Percentiles rank a stretch among this genome's conserved stretches.
phyloP scores from a whole-genome alignment of 2,797 vertebrate species.

The Gymnoscopelus microlampas region DNA sequence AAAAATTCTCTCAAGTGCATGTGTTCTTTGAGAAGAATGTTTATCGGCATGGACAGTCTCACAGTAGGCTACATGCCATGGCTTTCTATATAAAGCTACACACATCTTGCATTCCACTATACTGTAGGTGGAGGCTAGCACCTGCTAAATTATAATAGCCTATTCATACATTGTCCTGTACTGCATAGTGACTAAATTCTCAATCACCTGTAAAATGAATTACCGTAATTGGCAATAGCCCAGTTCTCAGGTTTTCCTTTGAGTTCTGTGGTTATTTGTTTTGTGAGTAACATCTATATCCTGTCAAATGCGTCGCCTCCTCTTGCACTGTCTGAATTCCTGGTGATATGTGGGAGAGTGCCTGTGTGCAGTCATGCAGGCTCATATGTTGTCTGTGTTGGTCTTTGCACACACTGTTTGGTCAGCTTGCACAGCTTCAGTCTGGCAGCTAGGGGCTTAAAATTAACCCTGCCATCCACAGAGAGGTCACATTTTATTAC shows the following conservation, averaged over 20 bases:
- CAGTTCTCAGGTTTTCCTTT: neutral
- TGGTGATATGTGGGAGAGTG: conserved; percentile 48
- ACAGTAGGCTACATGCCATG: neutral
- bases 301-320: conserved; percentile 28
- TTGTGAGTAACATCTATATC: conserved; percentile 19
- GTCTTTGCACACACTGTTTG: conserved; percentile 36
- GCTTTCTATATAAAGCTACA: conserved; percentile 10
- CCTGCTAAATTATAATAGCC: conserved; percentile 11
- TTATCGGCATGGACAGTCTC: conserved; percentile 16
- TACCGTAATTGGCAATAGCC: neutral
- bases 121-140: neutral
- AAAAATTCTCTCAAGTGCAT: conserved; percentile 25
- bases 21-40: conserved; percentile 44
- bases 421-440: conserved; percentile 15
- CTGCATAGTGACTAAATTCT: neutral
- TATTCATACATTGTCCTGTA: neutral
- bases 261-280: conserved; percentile 6
- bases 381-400: conserved; percentile 39
- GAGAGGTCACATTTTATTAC: conserved; percentile 23
- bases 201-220: neutral
- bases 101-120: conserved; percentile 1
- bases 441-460: conserved; percentile 17
- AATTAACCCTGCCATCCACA: conserved; percentile 14
- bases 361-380: conserved; percentile 51
- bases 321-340: conserved; percentile 30